These are phyloP conservation scores for Hiodon alosoides DNA, from an alignment of 2,113 vertebrate genomes.

Conservation along the genomic window DNA sequence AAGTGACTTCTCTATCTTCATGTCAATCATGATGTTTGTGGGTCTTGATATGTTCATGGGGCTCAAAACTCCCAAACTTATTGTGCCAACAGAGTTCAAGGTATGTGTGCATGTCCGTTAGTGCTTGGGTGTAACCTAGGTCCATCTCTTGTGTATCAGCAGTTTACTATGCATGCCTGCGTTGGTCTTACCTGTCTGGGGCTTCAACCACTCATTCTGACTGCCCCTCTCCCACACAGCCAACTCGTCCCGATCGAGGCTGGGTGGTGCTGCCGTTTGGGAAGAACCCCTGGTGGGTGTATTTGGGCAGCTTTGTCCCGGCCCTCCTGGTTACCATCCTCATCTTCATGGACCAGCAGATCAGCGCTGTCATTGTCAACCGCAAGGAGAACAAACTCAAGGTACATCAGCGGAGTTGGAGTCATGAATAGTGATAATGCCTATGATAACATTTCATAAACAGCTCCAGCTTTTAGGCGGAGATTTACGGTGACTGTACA, in stretches of 20 bases:
- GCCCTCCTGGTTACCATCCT: slow-evolving; percentile 93
- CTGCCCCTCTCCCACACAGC: slow-evolving; percentile 54
- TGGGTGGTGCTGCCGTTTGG: slow-evolving; percentile 92
- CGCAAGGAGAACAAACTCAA: slow-evolving; percentile 91
- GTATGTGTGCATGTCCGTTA: slow-evolving; percentile 43
- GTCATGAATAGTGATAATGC: too few species aligned
- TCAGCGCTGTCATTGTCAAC: slow-evolving; percentile 91
- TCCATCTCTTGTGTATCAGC: neutral
- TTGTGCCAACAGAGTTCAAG: slow-evolving; percentile 81
- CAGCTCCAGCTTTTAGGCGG: too few species aligned
- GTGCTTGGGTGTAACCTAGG: neutral
- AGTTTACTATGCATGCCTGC: neutral
- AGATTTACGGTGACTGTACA: too few species aligned
- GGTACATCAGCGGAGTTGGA: slow-evolving; percentile 51
- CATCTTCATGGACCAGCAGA: slow-evolving; percentile 99
- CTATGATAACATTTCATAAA: too few species aligned
- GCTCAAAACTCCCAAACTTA: slow-evolving; percentile 86
- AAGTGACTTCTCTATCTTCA: slow-evolving; percentile 94
- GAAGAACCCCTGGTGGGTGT: slow-evolving; percentile 96
- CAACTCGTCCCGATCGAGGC: slow-evolving; percentile 80
- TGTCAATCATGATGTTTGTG: slow-evolving; percentile 89
- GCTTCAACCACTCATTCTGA: neutral
- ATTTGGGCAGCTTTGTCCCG: slow-evolving; percentile 79
- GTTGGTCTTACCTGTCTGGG: neutral
- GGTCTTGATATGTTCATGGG: slow-evolving; percentile 81